Evolutionary conservation across 92 coral and sea anemone genomes (phyloP).

Genomic region (Heteractis magnifica): DNA sequence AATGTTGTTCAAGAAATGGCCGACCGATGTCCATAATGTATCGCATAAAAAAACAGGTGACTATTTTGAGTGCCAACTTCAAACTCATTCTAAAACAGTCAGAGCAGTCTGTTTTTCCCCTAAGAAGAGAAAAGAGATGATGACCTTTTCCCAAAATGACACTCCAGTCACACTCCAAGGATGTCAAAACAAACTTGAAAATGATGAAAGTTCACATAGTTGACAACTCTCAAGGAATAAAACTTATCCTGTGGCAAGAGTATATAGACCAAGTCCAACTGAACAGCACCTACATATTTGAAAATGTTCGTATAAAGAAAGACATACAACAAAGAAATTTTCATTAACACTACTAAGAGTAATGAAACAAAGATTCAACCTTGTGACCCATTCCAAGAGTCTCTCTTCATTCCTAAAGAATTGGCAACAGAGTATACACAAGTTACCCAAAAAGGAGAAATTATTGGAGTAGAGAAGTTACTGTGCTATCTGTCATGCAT

Average conservation of each 20-base stretch:
- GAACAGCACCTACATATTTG: slow-evolving; percentile 7
- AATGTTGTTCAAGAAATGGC: no score
- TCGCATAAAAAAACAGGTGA: slow-evolving; percentile 26
- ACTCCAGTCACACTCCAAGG: not conserved
- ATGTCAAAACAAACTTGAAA: slow-evolving; percentile 3
- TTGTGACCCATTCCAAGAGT: slow-evolving; percentile 15
- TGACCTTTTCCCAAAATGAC: not conserved
- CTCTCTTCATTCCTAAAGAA: slow-evolving; percentile 32
- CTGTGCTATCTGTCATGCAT: slow-evolving; percentile 18
- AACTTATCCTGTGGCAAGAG: slow-evolving; percentile 14
- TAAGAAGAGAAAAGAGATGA: not conserved
- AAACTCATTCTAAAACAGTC: not conserved
- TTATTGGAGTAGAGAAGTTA: slow-evolving; percentile 30
- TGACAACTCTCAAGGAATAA: not conserved
- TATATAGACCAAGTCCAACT: not conserved
- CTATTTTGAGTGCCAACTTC: not conserved
- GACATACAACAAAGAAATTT: slow-evolving; percentile 30
- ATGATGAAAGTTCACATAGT: slow-evolving; percentile 11
- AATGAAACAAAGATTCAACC: slow-evolving; percentile 18
- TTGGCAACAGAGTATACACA: not conserved
- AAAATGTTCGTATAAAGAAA: slow-evolving; percentile 24
- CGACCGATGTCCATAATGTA: no score
- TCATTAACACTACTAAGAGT: slow-evolving; percentile 34
- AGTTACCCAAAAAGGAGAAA: slow-evolving; percentile 14
- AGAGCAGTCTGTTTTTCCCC: no score